phyloP scores from a whole-genome alignment of 1,140 invertebrate genomes.

The Papilio helenus region DNA sequence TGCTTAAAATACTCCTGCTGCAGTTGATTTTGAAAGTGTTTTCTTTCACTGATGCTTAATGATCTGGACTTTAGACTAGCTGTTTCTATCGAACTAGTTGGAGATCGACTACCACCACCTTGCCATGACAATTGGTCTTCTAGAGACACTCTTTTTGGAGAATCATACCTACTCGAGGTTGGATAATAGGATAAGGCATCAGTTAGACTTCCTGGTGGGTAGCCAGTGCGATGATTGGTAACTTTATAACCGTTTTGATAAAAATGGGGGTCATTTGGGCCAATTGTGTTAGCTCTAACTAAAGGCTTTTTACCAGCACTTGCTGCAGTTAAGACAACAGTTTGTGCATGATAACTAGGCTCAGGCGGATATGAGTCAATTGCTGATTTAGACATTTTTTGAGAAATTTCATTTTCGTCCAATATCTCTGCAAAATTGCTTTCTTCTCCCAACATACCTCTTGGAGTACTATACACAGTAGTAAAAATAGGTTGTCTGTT shows the following conservation, averaged over 20 bases:
- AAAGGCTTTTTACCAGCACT: constrained; percentile 69
- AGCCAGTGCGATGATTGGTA: constrained; percentile 86
- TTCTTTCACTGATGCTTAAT: constrained; percentile 84
- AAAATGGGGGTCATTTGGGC: constrained; percentile 82
- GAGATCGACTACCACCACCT: constrained; percentile 83
- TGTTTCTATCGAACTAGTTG: constrained; percentile 85
- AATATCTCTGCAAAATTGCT: constrained; percentile 87
- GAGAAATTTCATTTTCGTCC: constrained; percentile 86
- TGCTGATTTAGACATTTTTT: constrained; percentile 74
- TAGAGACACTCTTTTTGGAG: constrained; percentile 84
- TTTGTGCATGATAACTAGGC: constrained; percentile 82
- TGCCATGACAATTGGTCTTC: constrained; percentile 85
- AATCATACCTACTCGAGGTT: constrained; percentile 87
- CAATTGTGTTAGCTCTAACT: constrained; percentile 83
- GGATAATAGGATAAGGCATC: constrained; percentile 91
- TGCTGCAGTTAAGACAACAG: constrained; percentile 79
- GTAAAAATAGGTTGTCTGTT: constrained; percentile 87
- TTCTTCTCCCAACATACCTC: constrained; percentile 84
- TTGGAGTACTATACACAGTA: constrained; percentile 87
- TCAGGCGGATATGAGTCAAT: constrained; percentile 79
- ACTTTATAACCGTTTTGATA: constrained; percentile 87
- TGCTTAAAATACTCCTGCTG: constrained; percentile 83
- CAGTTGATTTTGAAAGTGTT: constrained; percentile 84
- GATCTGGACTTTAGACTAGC: constrained; percentile 85
- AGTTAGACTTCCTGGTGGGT: constrained; percentile 88